Percentiles rank a stretch among this genome's conserved stretches.
These are phyloP conservation scores for Diplodus sargus DNA, from an alignment of 2,797 vertebrate species.

Conservation along the genomic window DNA sequence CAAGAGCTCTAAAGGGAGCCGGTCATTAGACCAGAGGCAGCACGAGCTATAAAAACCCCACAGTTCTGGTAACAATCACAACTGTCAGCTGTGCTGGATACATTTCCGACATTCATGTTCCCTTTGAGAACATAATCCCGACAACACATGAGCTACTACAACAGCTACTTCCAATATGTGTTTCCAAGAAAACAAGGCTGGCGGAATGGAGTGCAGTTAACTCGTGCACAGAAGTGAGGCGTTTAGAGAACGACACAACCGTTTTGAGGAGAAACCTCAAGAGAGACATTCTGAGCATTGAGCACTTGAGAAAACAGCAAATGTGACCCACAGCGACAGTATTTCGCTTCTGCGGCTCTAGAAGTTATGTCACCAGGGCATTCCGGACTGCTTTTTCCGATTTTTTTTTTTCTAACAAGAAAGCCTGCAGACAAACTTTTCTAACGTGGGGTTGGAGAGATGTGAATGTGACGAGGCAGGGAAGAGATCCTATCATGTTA, in stretches of 20 bases:
- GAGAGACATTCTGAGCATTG: slow-evolving; percentile 16
- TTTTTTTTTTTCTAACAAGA: background rate
- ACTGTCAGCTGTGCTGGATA: slow-evolving; percentile 31
- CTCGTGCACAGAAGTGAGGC: background rate
- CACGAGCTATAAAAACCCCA: slow-evolving; percentile 35
- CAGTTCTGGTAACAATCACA: slow-evolving; percentile 43
- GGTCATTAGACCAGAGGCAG: slow-evolving; percentile 41
- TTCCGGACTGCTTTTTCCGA: background rate
- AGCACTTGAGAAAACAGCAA: slow-evolving; percentile 20
- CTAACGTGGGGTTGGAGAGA: background rate
- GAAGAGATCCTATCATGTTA: background rate
- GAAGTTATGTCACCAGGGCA: slow-evolving; percentile 1
- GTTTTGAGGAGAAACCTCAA: slow-evolving; percentile 10
- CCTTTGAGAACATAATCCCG: slow-evolving; percentile 48
- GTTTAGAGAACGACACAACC: slow-evolving; percentile 28
- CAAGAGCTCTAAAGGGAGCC: slow-evolving; percentile 37
- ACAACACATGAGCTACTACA: slow-evolving; percentile 23
- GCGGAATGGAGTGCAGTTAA: slow-evolving; percentile 23
- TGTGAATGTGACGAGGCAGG: background rate
- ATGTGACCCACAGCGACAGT: background rate
- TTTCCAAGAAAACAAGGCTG: slow-evolving; percentile 36
- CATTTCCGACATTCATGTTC: slow-evolving; percentile 44
- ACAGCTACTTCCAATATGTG: slow-evolving; percentile 30
- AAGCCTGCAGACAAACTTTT: background rate
- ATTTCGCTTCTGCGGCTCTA: slow-evolving; percentile 14